Percentiles rank a stretch among this genome's conserved stretches.
Evolutionary conservation across 2,113 vertebrate genomes (phyloP).

Genomic region (Varanus salvator): DNA sequence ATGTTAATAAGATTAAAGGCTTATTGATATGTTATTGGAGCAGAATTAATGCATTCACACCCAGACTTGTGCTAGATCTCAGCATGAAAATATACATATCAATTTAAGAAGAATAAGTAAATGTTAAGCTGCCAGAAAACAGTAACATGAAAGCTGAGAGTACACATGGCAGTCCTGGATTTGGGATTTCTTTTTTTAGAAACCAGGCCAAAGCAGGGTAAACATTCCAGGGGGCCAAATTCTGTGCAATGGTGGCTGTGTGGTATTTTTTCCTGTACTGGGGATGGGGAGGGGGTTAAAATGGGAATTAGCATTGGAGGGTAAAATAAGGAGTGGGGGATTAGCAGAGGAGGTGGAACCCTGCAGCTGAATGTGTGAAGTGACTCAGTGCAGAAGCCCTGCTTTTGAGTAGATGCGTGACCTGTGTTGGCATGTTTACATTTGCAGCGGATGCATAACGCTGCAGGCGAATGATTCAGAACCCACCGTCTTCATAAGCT

Average conservation of each 20-base stretch:
- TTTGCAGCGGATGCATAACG: neutral
- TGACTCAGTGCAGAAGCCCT: neutral
- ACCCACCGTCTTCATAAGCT: neutral
- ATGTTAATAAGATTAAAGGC: conserved; percentile 46
- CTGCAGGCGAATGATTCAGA: neutral
- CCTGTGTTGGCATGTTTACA: neutral
- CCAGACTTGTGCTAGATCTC: neutral
- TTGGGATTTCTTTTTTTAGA: neutral
- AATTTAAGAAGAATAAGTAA: neutral
- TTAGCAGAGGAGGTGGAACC: neutral
- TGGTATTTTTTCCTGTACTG: neutral
- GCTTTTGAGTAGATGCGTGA: neutral
- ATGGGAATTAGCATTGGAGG: neutral
- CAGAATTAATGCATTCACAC: neutral
- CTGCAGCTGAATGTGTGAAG: neutral
- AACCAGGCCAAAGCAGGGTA: neutral
- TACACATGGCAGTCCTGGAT: neutral
- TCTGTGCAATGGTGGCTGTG: too few species aligned
- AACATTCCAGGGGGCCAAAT: neutral
- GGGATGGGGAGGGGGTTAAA: neutral
- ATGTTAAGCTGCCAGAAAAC: neutral
- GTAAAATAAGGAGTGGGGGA: neutral
- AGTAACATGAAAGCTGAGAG: neutral
- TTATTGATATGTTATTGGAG: conserved; percentile 20
- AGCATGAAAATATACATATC: conserved; percentile 26